Evolutionary conservation across 2,797 vertebrate species (phyloP), one percentile per base, ranked within the genome.

Genomic region (Sorex maritimensis): DNA sequence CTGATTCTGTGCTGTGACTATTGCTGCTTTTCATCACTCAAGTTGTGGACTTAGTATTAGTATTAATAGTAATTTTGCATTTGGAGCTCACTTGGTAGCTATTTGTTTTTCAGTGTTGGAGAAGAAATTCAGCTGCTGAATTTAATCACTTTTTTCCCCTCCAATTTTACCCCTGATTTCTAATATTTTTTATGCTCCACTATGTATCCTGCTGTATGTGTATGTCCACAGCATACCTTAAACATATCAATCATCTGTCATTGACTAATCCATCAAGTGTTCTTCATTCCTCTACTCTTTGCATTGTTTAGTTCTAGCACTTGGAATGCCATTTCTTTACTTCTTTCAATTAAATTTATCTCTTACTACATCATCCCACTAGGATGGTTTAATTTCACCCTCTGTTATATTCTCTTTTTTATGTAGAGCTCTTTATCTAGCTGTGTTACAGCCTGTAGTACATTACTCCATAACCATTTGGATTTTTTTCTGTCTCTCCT

Each of bases 241-340:
- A 65, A n/a, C 46, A 5, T 46, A 6, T 52, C 19, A 61, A 19
- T 23, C 21, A 6, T 61, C 58, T 61, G 58, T 61, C 58, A 61
- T 61, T 19, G 58, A 61, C 21, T 61, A 61, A 61, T 61, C 15
- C 41, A 30, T 67, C 21, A 44, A 10, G 34, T 17, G 8, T 44
- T 68, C 81, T 61, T 81, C 44, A 24, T 78, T 26, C 68, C 17
- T 90, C 44, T 93, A 2, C 83, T 83, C 58, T 83, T 89, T 93
- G 28, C 17, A 63, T n/a, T 84, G 58, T 2, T 87, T 72, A 46
- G 55, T 86, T 28, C 92, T 49, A 69, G n/a, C 72, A n/a, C 44
- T 69, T 74, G 28, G 88, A 79, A 75, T 58, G 11, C 11, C 75
- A 41, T 88, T 85, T 88, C 71, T 19, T 73, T 13, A 79, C 61